Conservation (phyloP, 1,140 invertebrate species). For the Plutomurus gul region DNA sequence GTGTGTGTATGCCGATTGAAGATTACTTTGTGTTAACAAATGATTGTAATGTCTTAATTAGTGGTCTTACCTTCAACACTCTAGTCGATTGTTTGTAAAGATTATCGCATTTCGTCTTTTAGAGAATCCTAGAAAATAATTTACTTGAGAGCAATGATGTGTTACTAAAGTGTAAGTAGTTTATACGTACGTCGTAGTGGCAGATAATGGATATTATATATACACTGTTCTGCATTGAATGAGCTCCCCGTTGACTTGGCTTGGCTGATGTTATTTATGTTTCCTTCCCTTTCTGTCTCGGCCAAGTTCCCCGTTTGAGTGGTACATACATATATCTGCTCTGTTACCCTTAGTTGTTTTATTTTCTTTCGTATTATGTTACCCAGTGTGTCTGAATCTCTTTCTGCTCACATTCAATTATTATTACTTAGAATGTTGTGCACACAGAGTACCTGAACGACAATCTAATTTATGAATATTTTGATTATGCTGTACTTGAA, state of each 20-base stretch:
- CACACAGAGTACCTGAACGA: not conserved
- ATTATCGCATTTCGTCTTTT: no score
- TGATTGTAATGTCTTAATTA: no score
- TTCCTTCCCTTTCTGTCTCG: not conserved
- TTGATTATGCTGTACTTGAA: constrained; percentile 5
- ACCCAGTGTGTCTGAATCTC: not conserved
- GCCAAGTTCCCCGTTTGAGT: not conserved
- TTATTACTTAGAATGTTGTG: not conserved
- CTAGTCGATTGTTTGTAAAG: no score
- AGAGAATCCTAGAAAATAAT: no score
- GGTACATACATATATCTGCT: not conserved
- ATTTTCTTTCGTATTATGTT: constrained; percentile 5
- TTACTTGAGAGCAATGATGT: no score
- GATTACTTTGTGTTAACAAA: no score
- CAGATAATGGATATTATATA: not conserved
- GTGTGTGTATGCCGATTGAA: no score
- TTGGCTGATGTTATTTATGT: constrained; percentile 17
- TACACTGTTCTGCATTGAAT: not conserved
- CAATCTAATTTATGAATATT: not conserved
- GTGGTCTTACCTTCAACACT: no score
- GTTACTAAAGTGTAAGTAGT: no score
- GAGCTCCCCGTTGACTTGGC: constrained; percentile 17
- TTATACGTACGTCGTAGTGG: no score
- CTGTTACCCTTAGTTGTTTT: not conserved
- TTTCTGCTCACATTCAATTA: not conserved